Conservation (phyloP, 2,113 vertebrate genomes). For the Cavia porcellus region DNA sequence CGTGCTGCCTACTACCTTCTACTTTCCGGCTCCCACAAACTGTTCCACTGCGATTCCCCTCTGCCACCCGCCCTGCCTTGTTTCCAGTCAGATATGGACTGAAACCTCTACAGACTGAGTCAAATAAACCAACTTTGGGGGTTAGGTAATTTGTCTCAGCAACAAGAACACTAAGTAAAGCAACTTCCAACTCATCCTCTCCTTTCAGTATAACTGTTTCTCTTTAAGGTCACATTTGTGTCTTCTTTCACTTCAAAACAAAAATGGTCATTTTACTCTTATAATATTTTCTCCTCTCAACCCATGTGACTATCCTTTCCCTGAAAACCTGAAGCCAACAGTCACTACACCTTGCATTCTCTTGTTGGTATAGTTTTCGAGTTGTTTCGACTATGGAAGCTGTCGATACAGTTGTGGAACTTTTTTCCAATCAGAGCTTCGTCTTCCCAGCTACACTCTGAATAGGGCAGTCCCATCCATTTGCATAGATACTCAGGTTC, state of each 20-base stretch:
- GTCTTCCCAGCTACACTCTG: conserved; percentile 99
- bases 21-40: neutral
- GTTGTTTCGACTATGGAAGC: conserved; percentile 94
- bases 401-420: conserved; percentile 94
- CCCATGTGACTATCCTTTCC: neutral
- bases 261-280: neutral
- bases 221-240: neutral
- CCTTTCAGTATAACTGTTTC: neutral
- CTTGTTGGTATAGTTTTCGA: conserved; percentile 96
- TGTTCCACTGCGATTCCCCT: neutral
- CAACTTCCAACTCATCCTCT: neutral
- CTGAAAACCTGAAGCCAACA: neutral
- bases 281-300: neutral
- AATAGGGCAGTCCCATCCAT: conserved; percentile 99
- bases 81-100: neutral
- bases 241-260: neutral
- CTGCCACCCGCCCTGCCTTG: neutral
- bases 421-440: conserved; percentile 96
- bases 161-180: neutral
- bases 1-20: neutral
- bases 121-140: neutral
- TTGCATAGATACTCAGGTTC: conserved; percentile 98
- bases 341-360: conserved; percentile 94
- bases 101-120: neutral
- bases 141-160: neutral